Evolutionary conservation across 2,888 invertebrate species (phyloP).

Genomic region (Didymodactylos carnosus): DNA sequence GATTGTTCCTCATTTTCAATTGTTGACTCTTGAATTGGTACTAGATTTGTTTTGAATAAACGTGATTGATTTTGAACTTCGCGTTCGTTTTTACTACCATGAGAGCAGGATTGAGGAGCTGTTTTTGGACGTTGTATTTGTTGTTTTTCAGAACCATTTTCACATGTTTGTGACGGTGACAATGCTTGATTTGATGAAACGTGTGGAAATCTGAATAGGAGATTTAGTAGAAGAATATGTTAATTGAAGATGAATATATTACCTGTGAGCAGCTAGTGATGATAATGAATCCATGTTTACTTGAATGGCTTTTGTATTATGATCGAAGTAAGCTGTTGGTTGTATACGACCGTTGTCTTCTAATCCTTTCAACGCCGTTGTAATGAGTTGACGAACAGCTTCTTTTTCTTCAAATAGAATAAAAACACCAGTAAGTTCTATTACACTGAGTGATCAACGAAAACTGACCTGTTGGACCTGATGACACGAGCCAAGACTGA

Average conservation of each 20-base stretch:
- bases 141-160: background rate
- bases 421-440: too few relatives aligned
- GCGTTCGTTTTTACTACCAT: too few relatives aligned
- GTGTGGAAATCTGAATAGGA: background rate
- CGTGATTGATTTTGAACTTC: background rate
- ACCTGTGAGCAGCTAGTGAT: background rate
- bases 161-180: too few relatives aligned
- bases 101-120: too few relatives aligned
- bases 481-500: slow-evolving; percentile 13
- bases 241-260: background rate
- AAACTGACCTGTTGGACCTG: background rate
- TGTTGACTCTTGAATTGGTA: background rate
- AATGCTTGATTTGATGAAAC: background rate
- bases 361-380: slow-evolving; percentile 9
- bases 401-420: background rate
- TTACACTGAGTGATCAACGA: background rate
- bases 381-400: background rate
- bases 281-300: background rate
- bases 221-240: too few relatives aligned
- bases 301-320: background rate
- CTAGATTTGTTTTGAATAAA: background rate
- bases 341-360: slow-evolving; percentile 9
- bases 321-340: background rate
- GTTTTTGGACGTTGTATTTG: background rate
- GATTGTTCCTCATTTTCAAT: too few relatives aligned